Evolutionary conservation across 2,888 invertebrate species (phyloP).

Genomic region (Julus scanicus): DNA sequence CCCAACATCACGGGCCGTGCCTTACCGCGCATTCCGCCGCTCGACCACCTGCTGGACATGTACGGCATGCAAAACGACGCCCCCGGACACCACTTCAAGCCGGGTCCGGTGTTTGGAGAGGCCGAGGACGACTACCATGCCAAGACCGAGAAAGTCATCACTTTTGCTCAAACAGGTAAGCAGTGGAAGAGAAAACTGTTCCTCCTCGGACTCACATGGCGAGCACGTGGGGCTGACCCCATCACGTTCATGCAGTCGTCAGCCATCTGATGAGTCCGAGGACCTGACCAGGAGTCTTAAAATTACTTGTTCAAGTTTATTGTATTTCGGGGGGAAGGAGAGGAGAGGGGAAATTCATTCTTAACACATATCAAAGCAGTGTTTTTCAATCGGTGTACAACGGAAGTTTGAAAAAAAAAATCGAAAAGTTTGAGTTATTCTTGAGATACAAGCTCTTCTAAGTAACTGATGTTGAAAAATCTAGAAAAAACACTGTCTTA

Average conservation of each 20-base stretch:
- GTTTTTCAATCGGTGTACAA: no score
- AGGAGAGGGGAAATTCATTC: no score
- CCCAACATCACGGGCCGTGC: conserved; percentile 74
- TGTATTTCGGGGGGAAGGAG: background rate
- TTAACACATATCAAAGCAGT: no score
- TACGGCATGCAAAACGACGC: conserved; percentile 69
- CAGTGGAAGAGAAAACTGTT: conserved; percentile 43
- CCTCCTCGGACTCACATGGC: background rate
- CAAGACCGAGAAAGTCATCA: conserved; percentile 75
- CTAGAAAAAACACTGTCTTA: no score
- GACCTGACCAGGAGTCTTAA: no score
- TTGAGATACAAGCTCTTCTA: no score
- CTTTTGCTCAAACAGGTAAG: conserved; percentile 73
- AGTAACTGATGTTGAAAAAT: no score
- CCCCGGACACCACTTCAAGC: conserved; percentile 63
- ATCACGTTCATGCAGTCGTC: background rate
- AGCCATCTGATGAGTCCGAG: no score
- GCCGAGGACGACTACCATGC: conserved; percentile 77
- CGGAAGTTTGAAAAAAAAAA: no score
- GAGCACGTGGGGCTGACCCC: background rate
- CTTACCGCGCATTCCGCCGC: conserved; percentile 71
- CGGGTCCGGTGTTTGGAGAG: conserved; percentile 69
- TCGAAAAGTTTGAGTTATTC: no score
- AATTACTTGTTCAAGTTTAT: background rate
- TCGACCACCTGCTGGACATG: conserved; percentile 66